Base-by-base conservation (phyloP, 1,140 invertebrate genomes). In the Pseudomyrmex cubaensis region DNA sequence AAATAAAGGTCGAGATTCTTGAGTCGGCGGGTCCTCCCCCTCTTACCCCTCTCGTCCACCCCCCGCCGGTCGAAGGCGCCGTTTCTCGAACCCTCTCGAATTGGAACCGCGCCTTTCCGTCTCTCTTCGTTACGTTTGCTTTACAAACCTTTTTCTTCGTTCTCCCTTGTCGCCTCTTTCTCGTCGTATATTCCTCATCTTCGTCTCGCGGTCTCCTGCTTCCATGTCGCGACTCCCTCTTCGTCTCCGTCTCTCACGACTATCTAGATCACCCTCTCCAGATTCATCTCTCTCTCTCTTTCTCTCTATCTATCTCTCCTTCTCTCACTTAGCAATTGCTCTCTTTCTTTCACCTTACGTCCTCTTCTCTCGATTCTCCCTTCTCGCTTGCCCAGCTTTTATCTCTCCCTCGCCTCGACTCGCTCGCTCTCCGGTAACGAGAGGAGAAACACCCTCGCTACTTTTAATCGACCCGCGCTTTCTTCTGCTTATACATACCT, bases 391-490 rank as follows among this genome's bases (percentile, higher is more conserved):
- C 83, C 63, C 85, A 57, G 83, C 86, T 84, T 88, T 84, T 87
- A 85, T 91, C 84, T 83, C 75, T 88, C 69, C 80, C 85, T 83
- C 82, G 70, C 73, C 12, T 35, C 66, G 83, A 89, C 90, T 88
- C 85, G 80, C 91, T 91, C 87, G 85, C 85, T 89, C 89, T 87
- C 85, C 90, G 90, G 93, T 94, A 94, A 94, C 93, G 93, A 94
- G 93, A 94, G 93, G 93, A 94, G 93, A 94, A 94, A 94, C 93
- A 94, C 94, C 94, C 93, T 94, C 93, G 94, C 93, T 94, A 94
- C 93, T 94, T 94, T 94, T 94, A 94, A 94, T 94, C 94, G 93
- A 94, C 94, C 94, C 94, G 92, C 93, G 93, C 93, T 94, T 94
- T 94, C 93, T 94, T 94, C 92, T 93, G 92, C 93, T 94, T 93